phyloP scores from a whole-genome alignment of 35 echinoderm and acorn worm genomes.

The Apostichopus japonicus region DNA sequence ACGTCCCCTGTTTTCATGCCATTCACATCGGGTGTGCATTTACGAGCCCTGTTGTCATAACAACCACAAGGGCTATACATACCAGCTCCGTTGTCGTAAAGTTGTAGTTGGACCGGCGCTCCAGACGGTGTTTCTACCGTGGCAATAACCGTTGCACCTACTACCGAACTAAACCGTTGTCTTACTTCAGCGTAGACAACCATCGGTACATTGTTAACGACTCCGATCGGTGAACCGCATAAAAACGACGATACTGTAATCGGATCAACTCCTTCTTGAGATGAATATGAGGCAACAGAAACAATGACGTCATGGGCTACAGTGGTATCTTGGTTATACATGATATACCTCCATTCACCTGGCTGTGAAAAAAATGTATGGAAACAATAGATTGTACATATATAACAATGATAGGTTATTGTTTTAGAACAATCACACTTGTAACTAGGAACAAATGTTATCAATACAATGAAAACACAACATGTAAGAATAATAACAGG shows the following conservation, averaged over 20 bases:
- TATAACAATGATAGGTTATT: neutral
- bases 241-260: slow-evolving; percentile 17
- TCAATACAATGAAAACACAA: neutral
- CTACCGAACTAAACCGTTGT: slow-evolving; percentile 7
- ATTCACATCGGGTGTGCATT: no score
- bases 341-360: slow-evolving; percentile 8
- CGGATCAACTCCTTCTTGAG: slow-evolving; percentile 1
- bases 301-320: slow-evolving; percentile 4
- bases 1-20: no score
- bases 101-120: neutral
- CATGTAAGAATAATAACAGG: neutral
- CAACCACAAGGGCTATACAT: neutral
- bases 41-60: no score
- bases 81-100: slow-evolving; percentile 49
- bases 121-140: slow-evolving; percentile 10
- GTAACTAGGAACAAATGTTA: neutral
- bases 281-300: neutral
- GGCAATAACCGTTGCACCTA: slow-evolving; percentile 7
- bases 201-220: neutral
- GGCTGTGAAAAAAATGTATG: neutral
- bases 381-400: neutral
- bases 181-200: slow-evolving; percentile 31
- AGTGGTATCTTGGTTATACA: slow-evolving; percentile 10
- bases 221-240: neutral
- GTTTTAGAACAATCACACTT: neutral